Conservation (phyloP, 2,113 vertebrate species). For the Melospiza melodia region DNA sequence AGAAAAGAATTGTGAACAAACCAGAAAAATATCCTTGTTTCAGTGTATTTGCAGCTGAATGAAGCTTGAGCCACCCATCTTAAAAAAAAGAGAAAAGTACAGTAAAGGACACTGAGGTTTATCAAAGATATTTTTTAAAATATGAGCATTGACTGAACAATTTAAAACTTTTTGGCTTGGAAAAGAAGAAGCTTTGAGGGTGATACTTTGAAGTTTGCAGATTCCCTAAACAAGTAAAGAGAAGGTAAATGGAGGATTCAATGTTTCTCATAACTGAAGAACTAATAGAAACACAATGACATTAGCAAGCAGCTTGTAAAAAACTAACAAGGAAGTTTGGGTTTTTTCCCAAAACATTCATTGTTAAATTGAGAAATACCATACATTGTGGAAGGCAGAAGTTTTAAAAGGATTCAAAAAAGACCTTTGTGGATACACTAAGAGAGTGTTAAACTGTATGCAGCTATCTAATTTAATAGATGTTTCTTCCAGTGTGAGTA, state of each 20-base stretch:
- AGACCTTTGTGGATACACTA: background rate
- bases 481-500: background rate
- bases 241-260: conserved; percentile 37
- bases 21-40: background rate
- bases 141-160: background rate
- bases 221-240: background rate
- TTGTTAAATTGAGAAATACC: conserved; percentile 53
- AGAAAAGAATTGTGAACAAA: background rate
- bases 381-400: conserved; percentile 4
- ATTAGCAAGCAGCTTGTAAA: conserved; percentile 50
- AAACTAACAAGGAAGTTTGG: conserved; percentile 49
- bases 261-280: background rate
- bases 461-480: background rate
- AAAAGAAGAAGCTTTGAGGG: background rate
- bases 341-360: background rate
- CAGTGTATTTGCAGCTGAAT: background rate
- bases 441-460: background rate
- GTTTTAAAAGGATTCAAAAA: background rate
- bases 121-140: background rate
- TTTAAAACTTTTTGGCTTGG: background rate
- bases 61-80: background rate
- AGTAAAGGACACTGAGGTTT: background rate
- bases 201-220: background rate
- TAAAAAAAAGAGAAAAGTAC: background rate
- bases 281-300: conserved; percentile 55